Base-by-base conservation (phyloP, 2,113 vertebrate species). In the Narcine bancroftii region DNA sequence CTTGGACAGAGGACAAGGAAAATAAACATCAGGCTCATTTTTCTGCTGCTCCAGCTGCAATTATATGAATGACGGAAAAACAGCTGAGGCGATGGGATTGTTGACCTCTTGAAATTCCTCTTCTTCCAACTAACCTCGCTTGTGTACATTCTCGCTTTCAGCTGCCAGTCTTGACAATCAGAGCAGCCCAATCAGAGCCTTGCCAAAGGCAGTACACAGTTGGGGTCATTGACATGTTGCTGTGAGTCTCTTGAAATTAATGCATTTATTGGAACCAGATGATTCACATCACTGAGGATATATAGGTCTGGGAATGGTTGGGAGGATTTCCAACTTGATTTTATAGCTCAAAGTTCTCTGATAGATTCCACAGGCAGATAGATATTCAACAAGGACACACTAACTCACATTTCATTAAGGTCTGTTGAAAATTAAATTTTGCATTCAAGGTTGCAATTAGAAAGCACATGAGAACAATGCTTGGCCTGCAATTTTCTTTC, bases 201-300 rank as follows among this genome's bases (percentile, higher is more conserved):
- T 91, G 89, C 89, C 89, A 91, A 91, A 91, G 36, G 45, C 39
- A 91, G 89, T 42, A 1, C 89, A 91, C 63, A 47, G 63, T 69
- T 29, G 42, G 89, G 65, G 42, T 66, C 42, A 91, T 91, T 69
- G 89, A 91, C 89, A 47, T 91, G 19, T 71, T 69, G 42, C 65
- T 47, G 65, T 17, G 24, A 91, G 2, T 69, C 39, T 60, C 81
- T 91, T 91, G 65, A 91, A 91, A 91, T 91, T 69, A 91, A 69
- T 91, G 65, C 63, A 33, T 69, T 91, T 91, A 91, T 91, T 65
- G 66, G 89, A 39, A 24, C 63, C 89, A 91, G 87, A 66, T 69
- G 63, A 91, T 91, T 91, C 63, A 91, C 69, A 71, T 91, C 66
- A 45, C 39, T 91, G 65, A 26, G 36, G 17, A 69, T 71, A 69